Conservation (phyloP, 2,888 invertebrate genomes). For the Galeopsomyia nigrocyanea region DNA sequence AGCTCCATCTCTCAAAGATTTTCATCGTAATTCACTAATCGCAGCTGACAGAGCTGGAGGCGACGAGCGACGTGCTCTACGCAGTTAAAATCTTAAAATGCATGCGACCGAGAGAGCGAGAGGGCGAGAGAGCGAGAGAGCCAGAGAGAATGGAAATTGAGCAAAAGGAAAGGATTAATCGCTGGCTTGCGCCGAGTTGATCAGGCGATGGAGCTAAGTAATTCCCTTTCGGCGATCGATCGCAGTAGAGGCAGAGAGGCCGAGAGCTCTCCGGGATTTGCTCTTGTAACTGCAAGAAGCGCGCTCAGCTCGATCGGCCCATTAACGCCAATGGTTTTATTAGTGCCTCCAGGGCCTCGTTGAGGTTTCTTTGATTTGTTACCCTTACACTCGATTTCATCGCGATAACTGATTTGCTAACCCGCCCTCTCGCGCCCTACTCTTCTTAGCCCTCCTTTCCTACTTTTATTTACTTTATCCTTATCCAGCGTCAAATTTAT, state of each 20-base stretch:
- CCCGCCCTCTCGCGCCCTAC: neutral
- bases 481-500: too few relatives aligned
- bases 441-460: too few relatives aligned
- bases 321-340: slow-evolving; percentile 39
- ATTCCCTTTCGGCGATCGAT: slow-evolving; percentile 42
- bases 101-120: neutral
- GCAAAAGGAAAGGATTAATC: neutral
- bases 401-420: slow-evolving; percentile 24
- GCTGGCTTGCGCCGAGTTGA: slow-evolving; percentile 23
- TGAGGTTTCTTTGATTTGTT: slow-evolving; percentile 24
- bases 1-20: too few relatives aligned
- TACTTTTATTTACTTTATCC: too few relatives aligned
- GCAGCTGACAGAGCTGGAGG: too few relatives aligned
- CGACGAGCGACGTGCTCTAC: neutral
- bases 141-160: neutral
- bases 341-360: slow-evolving; percentile 4
- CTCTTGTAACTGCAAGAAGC: slow-evolving; percentile 4
- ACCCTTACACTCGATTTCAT: slow-evolving; percentile 22
- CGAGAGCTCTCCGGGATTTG: slow-evolving; percentile 20
- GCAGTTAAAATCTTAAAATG: slow-evolving; percentile 36
- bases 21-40: too few relatives aligned
- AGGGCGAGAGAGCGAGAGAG: slow-evolving; percentile 8
- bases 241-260: neutral
- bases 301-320: neutral
- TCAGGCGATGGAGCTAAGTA: slow-evolving; percentile 23